Base-by-base conservation (phyloP, 2,888 invertebrate species). In the Aelia acuminata region DNA sequence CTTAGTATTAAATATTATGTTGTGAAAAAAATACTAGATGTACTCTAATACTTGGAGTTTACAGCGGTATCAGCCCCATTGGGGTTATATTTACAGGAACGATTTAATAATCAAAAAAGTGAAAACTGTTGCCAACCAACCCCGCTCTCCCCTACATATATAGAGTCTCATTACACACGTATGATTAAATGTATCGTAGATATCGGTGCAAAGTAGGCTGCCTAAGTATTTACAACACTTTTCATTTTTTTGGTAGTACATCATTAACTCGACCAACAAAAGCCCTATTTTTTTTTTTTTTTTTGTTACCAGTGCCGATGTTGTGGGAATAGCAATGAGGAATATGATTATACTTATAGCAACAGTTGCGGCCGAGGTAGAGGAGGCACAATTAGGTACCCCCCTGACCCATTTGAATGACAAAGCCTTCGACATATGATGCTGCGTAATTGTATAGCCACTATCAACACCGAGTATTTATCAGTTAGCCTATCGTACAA, bases 401-500 rank as follows among this genome's bases (percentile, higher is more conserved):
- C n/a, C 43, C 10, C 80, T 80, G 80, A 47, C 80, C 80, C 43
- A 80, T 39, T 80, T 80, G 80, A 39, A 80, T 80, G 80, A 80
- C 80, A 80, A 80, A 80, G 43, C 43, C 80, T 47, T 47, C 80
- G 43, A 80, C 80, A 80, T 70, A 35, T 70, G 63, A 70, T 70
- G 63, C 31, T 35, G 63, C 35, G 63, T 70, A 70, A 70, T 70
- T 70, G 63, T 70, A 70, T 15, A 20, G 18, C 63, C 13, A 35
- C 63, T 70, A 70, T 70, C 63, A 70, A 35, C 63, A 35, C 63
- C 13, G 63, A 70, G 63, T 70, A 70, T 70, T 70, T 70, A 70
- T 70, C 63, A 35, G 63, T 70, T 70, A 35, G 63, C 63, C n/a
- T 35, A 31, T 70, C 63, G 18, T 70, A 70, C 63, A 31, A 70